A percentile compares a stretch with the other conserved stretches of the same genome.
Conservation (phyloP, 2,888 invertebrate species). For the Embidobia sp. region DNA sequence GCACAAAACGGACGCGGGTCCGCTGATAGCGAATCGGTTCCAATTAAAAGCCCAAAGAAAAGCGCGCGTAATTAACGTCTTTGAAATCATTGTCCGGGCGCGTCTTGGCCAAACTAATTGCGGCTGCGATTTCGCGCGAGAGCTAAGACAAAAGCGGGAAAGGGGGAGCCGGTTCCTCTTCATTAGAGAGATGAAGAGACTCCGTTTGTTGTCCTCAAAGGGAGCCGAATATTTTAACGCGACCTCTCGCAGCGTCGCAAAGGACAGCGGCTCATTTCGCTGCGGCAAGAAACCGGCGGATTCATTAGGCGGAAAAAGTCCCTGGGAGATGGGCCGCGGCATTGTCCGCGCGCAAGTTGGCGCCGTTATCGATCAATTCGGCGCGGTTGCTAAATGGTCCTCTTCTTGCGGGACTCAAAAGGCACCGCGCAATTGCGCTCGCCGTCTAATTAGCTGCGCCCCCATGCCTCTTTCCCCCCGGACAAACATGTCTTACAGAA, state of each 20-base stretch:
- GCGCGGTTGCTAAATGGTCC: too few relatives aligned
- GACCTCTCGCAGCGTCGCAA: slow-evolving; percentile 36
- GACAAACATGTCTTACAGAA: slow-evolving; percentile 48
- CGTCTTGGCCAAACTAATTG: slow-evolving; percentile 13
- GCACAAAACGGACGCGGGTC: slow-evolving; percentile 34
- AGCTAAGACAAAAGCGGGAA: slow-evolving; percentile 32
- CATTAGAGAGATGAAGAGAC: slow-evolving; percentile 68
- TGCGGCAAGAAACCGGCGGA: too few relatives aligned
- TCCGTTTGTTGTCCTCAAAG: too few relatives aligned
- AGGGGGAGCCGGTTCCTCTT: slow-evolving; percentile 74
- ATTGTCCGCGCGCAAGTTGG: too few relatives aligned
- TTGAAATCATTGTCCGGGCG: slow-evolving; percentile 30
- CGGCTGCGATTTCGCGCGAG: slow-evolving; percentile 20
- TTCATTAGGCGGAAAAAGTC: too few relatives aligned
- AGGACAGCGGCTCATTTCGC: too few relatives aligned
- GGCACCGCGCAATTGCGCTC: slow-evolving; percentile 50
- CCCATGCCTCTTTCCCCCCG: too few relatives aligned
- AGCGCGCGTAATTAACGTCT: slow-evolving; percentile 48
- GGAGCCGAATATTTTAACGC: too few relatives aligned
- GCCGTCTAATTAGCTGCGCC: slow-evolving; percentile 64
- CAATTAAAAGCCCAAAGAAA: slow-evolving; percentile 41
- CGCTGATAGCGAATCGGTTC: slow-evolving; percentile 31
- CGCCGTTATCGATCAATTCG: too few relatives aligned
- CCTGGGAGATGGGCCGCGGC: too few relatives aligned
- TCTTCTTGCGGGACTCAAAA: too few relatives aligned